Evolutionary conservation across 2,888 invertebrate genomes (phyloP), one percentile per base, ranked within the genome.

Genomic region (Caenorhabditis drosophilae): DNA sequence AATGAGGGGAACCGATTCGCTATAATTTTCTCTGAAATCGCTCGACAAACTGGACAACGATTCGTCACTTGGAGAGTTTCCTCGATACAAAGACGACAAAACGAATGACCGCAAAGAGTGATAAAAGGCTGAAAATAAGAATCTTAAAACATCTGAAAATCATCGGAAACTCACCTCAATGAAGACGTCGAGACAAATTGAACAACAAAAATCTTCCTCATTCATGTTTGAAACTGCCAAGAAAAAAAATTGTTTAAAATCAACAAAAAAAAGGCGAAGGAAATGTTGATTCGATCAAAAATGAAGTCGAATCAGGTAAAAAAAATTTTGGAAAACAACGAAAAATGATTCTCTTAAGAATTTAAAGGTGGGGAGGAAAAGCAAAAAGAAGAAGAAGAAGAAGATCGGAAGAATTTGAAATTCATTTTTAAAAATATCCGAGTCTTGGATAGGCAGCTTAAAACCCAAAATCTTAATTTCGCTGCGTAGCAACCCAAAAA

Each of bases 131-230:
- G 50, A 31, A 63, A 31, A 18, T 47, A 18, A 16, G 9, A 25
- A 7, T 25, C 26, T 23, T 45, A 26, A 25, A 23, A 7, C n/a
- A n/a, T 26, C 26, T 45, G 15, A 47, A 20, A 16, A 54, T 18
- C 26, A 23, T 41, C 25, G 15, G n/a, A 25, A 31, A 42, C 6
- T 18, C 16, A 63, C 63, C 53, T 63, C 63, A 23, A 63, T 41
- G 36, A 64, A 64, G 34, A 54, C 45, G 31, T 64, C 64, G 35
- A 64, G 47, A 41, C 64, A 64, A 22, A 64, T 46, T 16, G 64
- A 51, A 41, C 64, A 64, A 41, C 58, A 64, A 31, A 64, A 64
- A 31, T 64, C 64, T 41, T 64, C 64, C 41, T 64, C 64, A 20
- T 45, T 48, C 64, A 64, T 62, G 18, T 27, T 47, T 51, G 27